Evolutionary conservation across 2,888 invertebrate species (phyloP), one percentile per base, ranked within the genome.

Genomic region (Dynastes maya): DNA sequence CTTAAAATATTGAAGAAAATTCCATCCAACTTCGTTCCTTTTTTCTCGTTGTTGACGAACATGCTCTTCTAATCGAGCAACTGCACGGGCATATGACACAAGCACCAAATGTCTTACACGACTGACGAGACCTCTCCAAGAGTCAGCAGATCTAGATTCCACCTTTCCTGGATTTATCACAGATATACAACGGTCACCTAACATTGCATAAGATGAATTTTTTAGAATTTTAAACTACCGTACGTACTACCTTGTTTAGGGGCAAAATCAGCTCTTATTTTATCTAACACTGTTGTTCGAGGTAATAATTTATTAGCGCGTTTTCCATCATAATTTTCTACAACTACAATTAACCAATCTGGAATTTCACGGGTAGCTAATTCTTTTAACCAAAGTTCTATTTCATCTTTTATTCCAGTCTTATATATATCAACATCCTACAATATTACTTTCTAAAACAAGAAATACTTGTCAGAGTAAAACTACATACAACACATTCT

Each of bases 371-470:
- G 92, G 79, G 92, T 92, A 82, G 92, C 92, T 82, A 98, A 89
- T 83, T 93, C 92, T 85, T 95, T 94, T 76, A 97, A 89, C 98
- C 98, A 98, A 83, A 91, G 89, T 86, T 96, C 95, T 83, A 98
- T 95, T 84, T 97, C 96, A 87, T 98, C 98, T 88, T 94, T 93
- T n/a, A 96, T 92, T 74, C 92, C 93, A 71, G 93, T 91, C 89
- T 97, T 98, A 87, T 98, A 98, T 74, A 93, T 91, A 89, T 98
- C 98, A 83, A 97, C 91, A 90, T 98, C 98, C 98, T 98, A 86
- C 67, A 88, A 88, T 11, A 76, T 64, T 45, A 11, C n/a, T 61
- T 29, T 67, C 8, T 63, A 40, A 76, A 29, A 65, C 67, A 72
- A 68, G 40, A 70, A 45, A 53, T 72, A 72, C 51, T 63, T 70